Evolutionary conservation across 2,113 vertebrate species (phyloP).

Genomic region (Isurus oxyrinchus): DNA sequence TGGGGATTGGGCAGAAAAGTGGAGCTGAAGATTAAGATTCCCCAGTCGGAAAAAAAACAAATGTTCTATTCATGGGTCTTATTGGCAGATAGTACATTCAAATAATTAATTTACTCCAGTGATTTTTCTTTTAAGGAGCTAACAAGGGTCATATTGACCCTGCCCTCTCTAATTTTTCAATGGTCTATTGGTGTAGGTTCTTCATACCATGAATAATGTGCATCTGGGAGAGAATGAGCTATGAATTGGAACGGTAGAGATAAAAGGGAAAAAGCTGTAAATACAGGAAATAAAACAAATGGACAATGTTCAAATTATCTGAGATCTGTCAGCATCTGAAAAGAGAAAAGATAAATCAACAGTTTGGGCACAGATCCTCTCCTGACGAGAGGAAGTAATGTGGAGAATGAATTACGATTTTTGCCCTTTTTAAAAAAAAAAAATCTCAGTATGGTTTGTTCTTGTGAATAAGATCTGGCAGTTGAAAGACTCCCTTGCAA

Average conservation of each 20-base stretch:
- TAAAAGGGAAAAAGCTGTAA: background rate
- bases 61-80: background rate
- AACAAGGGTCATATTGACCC: background rate
- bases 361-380: background rate
- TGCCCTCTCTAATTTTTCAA: background rate
- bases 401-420: background rate
- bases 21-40: no score
- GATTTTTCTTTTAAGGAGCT: background rate
- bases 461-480: background rate
- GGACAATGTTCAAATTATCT: background rate
- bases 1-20: no score
- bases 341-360: background rate
- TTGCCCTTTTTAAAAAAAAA: background rate
- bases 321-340: background rate
- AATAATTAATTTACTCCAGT: background rate
- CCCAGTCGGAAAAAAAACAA: no score
- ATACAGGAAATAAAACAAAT: slow-evolving; percentile 3
- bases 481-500: background rate
- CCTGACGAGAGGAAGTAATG: background rate
- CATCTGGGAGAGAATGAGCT: background rate
- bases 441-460: background rate
- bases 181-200: background rate
- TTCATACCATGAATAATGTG: background rate
- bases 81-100: background rate
- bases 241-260: background rate